phyloP scores from a whole-genome alignment of 2,797 vertebrate genomes.

The Macropus fuliginosus region DNA sequence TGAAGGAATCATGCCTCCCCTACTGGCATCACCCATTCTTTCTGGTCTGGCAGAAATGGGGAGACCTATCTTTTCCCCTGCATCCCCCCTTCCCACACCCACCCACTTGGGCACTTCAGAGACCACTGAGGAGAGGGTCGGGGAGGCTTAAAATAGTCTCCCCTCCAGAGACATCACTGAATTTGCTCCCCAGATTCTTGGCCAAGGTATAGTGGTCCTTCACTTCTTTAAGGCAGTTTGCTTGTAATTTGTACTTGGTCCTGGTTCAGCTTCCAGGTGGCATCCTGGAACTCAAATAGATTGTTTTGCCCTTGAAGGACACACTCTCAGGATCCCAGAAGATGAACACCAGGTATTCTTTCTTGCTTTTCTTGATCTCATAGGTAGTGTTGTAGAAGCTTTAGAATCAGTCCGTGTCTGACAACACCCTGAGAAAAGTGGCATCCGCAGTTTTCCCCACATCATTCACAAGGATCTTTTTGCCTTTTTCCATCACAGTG shows the following conservation, averaged over 20 bases:
- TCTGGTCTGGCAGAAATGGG: constrained; percentile 76
- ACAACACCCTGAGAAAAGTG: constrained; percentile 91
- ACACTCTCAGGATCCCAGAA: constrained; percentile 91
- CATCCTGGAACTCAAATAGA: constrained; percentile 86
- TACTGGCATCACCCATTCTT: constrained; percentile 75
- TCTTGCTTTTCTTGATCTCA: constrained; percentile 94
- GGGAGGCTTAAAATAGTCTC: constrained; percentile 87
- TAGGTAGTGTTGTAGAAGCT: constrained; percentile 93
- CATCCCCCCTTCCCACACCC: constrained; percentile 1
- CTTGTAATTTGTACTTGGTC: constrained; percentile 92
- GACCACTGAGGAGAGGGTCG: constrained; percentile 56
- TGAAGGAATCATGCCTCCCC: constrained; percentile 71
- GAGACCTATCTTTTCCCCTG: constrained; percentile 65
- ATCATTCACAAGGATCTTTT: constrained; percentile 86
- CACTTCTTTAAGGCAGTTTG: constrained; percentile 89
- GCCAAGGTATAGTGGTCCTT: not conserved
- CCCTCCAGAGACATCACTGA: constrained; percentile 89
- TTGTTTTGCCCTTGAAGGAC: constrained; percentile 91
- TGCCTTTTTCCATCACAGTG: constrained; percentile 89
- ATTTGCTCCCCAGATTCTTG: constrained; percentile 69
- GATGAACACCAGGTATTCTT: constrained; percentile 94
- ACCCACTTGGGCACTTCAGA: constrained; percentile 43
- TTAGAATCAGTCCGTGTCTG: constrained; percentile 90
- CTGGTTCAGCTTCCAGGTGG: constrained; percentile 89
- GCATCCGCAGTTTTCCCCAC: constrained; percentile 80